Evolutionary conservation across 1,140 invertebrate genomes (phyloP).

Genomic region (Paraescarpia echinospica): DNA sequence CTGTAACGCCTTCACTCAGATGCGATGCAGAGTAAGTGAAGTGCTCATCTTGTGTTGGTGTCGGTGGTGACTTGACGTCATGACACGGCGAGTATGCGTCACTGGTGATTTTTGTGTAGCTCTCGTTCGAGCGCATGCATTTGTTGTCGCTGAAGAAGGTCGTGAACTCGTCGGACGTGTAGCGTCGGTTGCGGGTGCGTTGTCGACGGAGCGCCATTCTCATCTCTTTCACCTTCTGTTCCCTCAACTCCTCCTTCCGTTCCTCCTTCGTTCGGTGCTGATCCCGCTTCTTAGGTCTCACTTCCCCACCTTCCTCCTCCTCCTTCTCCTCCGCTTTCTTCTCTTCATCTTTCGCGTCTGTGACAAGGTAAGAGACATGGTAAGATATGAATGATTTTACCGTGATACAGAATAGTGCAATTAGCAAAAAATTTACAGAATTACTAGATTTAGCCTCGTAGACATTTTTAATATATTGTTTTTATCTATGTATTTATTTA

Average conservation of each 20-base stretch:
- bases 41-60: background rate
- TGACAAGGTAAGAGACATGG: background rate
- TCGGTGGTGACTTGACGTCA: background rate
- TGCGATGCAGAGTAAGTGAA: background rate
- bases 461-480: too few relatives aligned
- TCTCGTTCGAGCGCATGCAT: background rate
- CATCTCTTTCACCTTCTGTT: slow-evolving; percentile 54
- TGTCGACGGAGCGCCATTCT: slow-evolving; percentile 48
- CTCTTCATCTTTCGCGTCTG: slow-evolving; percentile 7
- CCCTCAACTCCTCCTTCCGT: slow-evolving; percentile 50
- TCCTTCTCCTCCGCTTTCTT: slow-evolving; percentile 7
- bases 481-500: too few relatives aligned
- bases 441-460: too few relatives aligned
- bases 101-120: background rate
- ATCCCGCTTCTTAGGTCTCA: background rate
- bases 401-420: too few relatives aligned
- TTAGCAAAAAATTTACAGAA: too few relatives aligned
- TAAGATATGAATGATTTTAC: background rate
- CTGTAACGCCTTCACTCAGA: background rate
- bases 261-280: slow-evolving; percentile 42
- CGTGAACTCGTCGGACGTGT: slow-evolving; percentile 58
- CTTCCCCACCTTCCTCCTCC: background rate
- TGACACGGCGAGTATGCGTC: background rate
- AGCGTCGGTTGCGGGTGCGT: slow-evolving; percentile 50
- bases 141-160: slow-evolving; percentile 53